Percentiles rank a stretch among this genome's conserved stretches.
Conservation (phyloP, 2,888 invertebrate genomes). For the Trimorus sp. region DNA sequence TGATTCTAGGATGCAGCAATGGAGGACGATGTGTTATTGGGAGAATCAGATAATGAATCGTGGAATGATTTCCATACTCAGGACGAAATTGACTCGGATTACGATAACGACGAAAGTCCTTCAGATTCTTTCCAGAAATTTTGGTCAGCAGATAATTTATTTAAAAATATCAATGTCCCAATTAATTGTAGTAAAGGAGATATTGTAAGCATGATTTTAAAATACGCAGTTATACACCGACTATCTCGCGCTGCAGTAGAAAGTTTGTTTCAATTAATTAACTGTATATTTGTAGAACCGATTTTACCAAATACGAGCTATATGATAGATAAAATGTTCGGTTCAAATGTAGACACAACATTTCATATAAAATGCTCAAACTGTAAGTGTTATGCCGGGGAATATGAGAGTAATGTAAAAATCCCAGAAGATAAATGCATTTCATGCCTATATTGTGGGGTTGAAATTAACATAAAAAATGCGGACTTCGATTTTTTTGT, state of each 20-base stretch:
- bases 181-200: not conserved
- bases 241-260: not conserved
- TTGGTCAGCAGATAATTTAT: not conserved
- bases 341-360: not conserved
- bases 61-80: too few species aligned
- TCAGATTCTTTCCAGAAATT: too few species aligned
- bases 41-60: too few species aligned
- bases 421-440: not conserved
- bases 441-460: not conserved
- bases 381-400: not conserved
- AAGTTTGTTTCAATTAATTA: conserved; percentile 5
- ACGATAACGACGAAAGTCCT: too few species aligned
- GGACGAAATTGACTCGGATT: too few species aligned
- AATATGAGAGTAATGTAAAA: not conserved
- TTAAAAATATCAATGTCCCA: conserved; percentile 10
- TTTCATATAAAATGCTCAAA: conserved; percentile 8
- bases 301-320: not conserved
- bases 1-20: too few species aligned
- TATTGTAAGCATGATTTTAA: conserved; percentile 5
- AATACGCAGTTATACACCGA: conserved; percentile 10
- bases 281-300: not conserved
- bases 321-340: conserved; percentile 7
- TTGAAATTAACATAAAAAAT: not conserved
- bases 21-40: too few species aligned
- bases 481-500: conserved; percentile 21